Base-by-base conservation (phyloP, 2,888 invertebrate species). In the Pimpla rufipes region DNA sequence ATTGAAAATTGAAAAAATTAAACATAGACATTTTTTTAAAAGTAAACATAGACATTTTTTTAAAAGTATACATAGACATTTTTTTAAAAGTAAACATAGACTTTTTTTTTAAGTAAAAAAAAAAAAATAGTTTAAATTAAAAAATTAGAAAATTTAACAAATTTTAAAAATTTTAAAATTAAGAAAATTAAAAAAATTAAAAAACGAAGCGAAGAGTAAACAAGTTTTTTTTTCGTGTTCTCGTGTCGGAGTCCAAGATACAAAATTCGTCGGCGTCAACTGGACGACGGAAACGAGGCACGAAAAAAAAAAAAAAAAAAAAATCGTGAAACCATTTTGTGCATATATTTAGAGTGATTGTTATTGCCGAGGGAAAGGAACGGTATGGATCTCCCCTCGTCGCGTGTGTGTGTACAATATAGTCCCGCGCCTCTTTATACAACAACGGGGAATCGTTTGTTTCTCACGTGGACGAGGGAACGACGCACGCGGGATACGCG, bases 311-410 rank as follows among this genome's bases (percentile, higher is more conserved):
- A 40, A 18, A 16, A 57, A 66, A 29, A 47, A 67, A 21, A 11
- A 8, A 5, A 21, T 42, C 6, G 10, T 35, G 29, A n/a, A 67
- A 23, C 18, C 40, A 59, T 62, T 71, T 57, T 37, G 64, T 52
- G n/a, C 40, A n/a, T 35, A 16, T 59, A 35, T n/a, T 29, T 18
- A 16, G 5, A 62, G 23, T 76, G 68, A 62, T 37, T 68, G 75
- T 70, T 62, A 59, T 59, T n/a, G 11, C 29, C 66, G 66, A 79
- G 79, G 59, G 79, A 79, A 82, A 75, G 68, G 59, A 79, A 79
- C 75, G 76, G 70, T 79, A n/a, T n/a, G 29, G 5, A 3, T 75
- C 50, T 66, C 18, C 13, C 13, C 4, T n/a, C 23, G 8, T 68
- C 50, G 10, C 29, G 29, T 29, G 2, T 21, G 1, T 21, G 42